Evolutionary conservation across 1,140 invertebrate species (phyloP), one percentile per base, ranked within the genome.

Genomic region (Chionoecetes opilio): DNA sequence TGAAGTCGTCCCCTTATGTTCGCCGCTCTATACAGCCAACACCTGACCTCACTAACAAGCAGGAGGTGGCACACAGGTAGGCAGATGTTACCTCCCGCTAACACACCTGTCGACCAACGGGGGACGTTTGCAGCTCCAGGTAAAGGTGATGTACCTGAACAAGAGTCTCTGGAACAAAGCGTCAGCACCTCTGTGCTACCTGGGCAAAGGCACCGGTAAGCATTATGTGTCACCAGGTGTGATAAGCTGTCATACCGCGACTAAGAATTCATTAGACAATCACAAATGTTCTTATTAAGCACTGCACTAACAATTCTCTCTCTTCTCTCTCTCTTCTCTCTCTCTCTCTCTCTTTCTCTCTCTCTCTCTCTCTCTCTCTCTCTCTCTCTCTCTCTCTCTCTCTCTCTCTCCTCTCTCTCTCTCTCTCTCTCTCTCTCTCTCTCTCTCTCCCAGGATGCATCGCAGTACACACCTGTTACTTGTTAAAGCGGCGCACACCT

Each of bases 401-500:
- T 46, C 41, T 46, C 41, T 46, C 41, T 46, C 41, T 46, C 41
- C 14, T 14, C 63, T 75, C 26, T 75, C 6, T 75, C 53, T 75
- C 53, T 11, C 53, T 75, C 21, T 75, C 53, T 75, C 21, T 75
- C 53, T 21, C 21, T 46, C 21, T 75, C 21, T 21, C 53, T 75
- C 63, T 75, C 63, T 75, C 63, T 75, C 63, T 75, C 21, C 21
- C 63, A 6, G 63, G 63, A 21, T n/a, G 8, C 63, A 75, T 75
- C 26, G 63, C 63, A 75, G 21, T 75, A 26, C 63, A 75, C 63
- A 75, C 63, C 63, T 75, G 63, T 75, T 75, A 75, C 63, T 5
- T 53, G 63, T 75, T 75, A 75, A 75, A 75, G 63, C 63, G 63
- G 63, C 63, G n/a, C 63, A 75, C 63, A 75, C 63, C 63, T 75